phyloP scores from a whole-genome alignment of 2,888 invertebrate genomes.

The Yponomeuta plumbellus region DNA sequence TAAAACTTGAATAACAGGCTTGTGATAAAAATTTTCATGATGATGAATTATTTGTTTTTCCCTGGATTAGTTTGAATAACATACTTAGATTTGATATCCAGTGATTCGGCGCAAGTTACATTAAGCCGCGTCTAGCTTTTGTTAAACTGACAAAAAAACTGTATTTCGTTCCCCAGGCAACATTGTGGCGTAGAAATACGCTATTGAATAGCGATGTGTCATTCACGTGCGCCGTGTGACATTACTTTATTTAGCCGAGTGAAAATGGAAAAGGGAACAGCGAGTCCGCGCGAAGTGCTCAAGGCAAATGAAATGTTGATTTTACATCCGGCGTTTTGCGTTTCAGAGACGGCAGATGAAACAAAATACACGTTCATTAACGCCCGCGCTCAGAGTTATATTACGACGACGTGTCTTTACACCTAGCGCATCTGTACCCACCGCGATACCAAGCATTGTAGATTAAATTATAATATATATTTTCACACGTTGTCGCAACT shows the following conservation, averaged over 20 bases:
- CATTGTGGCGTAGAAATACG: neutral
- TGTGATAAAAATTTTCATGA: no score
- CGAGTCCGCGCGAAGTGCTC: constrained; percentile 35
- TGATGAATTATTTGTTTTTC: no score
- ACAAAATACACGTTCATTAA: constrained; percentile 74
- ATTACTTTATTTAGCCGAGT: constrained; percentile 7
- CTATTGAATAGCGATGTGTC: neutral
- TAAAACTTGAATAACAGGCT: no score
- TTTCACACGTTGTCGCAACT: neutral
- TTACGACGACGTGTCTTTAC: constrained; percentile 37
- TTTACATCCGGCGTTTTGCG: constrained; percentile 54
- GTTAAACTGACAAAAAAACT: neutral
- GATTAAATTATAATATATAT: neutral
- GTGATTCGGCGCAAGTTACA: no score
- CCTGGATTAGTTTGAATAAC: no score
- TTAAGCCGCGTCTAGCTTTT: neutral
- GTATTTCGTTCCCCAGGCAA: neutral
- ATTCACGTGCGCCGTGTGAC: neutral
- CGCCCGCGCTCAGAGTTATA: constrained; percentile 60
- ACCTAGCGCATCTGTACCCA: neutral
- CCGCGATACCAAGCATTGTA: neutral
- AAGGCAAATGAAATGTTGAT: constrained; percentile 61
- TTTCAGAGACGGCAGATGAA: constrained; percentile 58
- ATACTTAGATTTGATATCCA: no score
- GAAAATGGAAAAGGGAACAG: constrained; percentile 12